Percentiles rank a stretch among this genome's conserved stretches.
Evolutionary conservation across 1,140 invertebrate genomes (phyloP).

Genomic region (Euwallacea fornicatus): DNA sequence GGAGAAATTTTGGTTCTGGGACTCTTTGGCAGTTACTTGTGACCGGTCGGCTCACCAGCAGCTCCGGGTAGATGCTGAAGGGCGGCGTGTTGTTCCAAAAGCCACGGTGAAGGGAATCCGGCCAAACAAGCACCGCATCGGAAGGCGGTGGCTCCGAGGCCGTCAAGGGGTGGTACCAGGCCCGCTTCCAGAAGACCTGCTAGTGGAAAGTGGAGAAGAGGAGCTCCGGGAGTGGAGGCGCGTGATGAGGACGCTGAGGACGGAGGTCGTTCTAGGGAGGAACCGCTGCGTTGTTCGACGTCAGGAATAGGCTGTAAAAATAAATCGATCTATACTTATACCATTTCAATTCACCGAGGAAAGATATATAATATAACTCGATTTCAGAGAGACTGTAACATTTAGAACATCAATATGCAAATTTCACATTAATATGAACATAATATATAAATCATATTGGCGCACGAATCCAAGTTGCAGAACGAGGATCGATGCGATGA

Average conservation of each 20-base stretch:
- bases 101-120: constrained; percentile 78
- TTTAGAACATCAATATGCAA: neutral
- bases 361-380: constrained; percentile 18
- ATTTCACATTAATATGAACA: too few relatives aligned
- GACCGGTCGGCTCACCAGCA: constrained; percentile 2
- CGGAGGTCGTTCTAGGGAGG: constrained; percentile 47
- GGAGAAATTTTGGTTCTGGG: neutral
- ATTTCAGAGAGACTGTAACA: neutral
- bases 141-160: constrained; percentile 57
- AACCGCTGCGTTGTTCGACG: constrained; percentile 47
- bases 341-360: neutral
- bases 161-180: constrained; percentile 55
- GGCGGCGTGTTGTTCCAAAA: constrained; percentile 77
- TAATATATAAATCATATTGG: too few relatives aligned
- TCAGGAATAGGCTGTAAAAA: constrained; percentile 43
- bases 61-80: constrained; percentile 64
- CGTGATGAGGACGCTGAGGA: constrained; percentile 52
- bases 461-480: too few relatives aligned
- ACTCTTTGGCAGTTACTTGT: neutral
- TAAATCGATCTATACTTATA: neutral
- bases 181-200: constrained; percentile 49
- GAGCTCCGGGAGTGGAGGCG: constrained; percentile 55
- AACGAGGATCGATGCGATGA: too few relatives aligned
- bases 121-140: constrained; percentile 78
- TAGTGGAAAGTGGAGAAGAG: constrained; percentile 50